Percentiles rank a stretch among this genome's conserved stretches.
Conservation (phyloP, 1,140 invertebrate genomes). For the Vanessa tameamea region DNA sequence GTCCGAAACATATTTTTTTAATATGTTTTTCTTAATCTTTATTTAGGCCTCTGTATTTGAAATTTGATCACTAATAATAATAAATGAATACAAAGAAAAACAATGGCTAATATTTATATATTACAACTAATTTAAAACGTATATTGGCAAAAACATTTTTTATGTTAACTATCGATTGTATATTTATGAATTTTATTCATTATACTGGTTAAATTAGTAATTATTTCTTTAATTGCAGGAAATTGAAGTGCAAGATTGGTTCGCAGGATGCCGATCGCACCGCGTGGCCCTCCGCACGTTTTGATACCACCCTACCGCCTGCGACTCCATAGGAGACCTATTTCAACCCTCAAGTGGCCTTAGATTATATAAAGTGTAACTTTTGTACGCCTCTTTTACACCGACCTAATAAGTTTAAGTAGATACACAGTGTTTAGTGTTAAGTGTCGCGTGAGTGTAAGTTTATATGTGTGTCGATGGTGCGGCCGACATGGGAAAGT, state of each 20-base stretch:
- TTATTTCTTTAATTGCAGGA: not conserved
- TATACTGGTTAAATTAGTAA: no score
- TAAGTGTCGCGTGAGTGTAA: conserved; percentile 65
- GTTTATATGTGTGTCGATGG: conserved; percentile 75
- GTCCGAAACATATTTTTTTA: no score
- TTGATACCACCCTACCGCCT: conserved; percentile 60
- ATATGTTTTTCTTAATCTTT: no score
- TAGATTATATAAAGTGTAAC: conserved; percentile 73
- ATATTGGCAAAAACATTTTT: no score
- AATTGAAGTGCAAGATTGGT: conserved; percentile 48
- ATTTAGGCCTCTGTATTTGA: no score
- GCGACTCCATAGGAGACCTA: conserved; percentile 70
- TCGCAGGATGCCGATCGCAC: conserved; percentile 75
- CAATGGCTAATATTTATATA: no score
- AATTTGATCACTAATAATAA: no score
- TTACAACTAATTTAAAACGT: no score
- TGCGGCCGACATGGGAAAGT: conserved; percentile 81
- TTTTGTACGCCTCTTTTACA: conserved; percentile 78
- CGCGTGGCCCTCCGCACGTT: conserved; percentile 68
- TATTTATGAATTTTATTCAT: no score
- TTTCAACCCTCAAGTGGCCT: conserved; percentile 73
- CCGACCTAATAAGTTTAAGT: conserved; percentile 70
- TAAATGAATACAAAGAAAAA: no score
- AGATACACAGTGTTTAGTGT: conserved; percentile 63
- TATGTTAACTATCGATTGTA: no score